These are phyloP conservation scores for Drosophila dunni DNA, from an alignment of 1,140 invertebrate genomes.

Conservation along the genomic window DNA sequence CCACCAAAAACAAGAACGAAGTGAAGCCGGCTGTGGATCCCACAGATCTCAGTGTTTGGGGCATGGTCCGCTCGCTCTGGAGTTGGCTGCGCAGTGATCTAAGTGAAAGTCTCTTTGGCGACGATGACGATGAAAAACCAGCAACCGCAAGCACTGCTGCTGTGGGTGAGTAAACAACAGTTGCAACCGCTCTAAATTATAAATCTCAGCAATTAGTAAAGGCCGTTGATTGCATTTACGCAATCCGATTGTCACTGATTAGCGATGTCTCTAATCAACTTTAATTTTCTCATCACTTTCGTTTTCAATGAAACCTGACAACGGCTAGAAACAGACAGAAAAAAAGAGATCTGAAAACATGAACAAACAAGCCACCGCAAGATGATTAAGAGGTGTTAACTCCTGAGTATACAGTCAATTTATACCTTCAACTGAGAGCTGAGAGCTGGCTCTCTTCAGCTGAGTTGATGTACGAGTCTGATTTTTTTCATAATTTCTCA, in stretches of 20 bases:
- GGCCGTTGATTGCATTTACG: slow-evolving; percentile 44
- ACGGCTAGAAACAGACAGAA: slow-evolving; percentile 3
- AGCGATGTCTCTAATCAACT: slow-evolving; percentile 60
- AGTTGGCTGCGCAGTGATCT: slow-evolving; percentile 76
- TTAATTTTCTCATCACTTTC: slow-evolving; percentile 67
- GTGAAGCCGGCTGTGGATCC: slow-evolving; percentile 56
- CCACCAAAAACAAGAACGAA: slow-evolving; percentile 61
- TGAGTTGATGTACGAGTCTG: slow-evolving; percentile 31
- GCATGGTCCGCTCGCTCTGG: slow-evolving; percentile 75
- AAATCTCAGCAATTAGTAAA: slow-evolving; percentile 53
- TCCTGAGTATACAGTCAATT: slow-evolving; percentile 21
- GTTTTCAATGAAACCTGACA: slow-evolving; percentile 74
- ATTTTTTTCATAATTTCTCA: slow-evolving; percentile 24
- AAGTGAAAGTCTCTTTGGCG: slow-evolving; percentile 79
- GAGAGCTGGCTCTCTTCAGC: slow-evolving; percentile 11
- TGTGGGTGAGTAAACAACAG: slow-evolving; percentile 59
- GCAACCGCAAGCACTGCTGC: slow-evolving; percentile 43
- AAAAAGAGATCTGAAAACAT: slow-evolving; percentile 14
- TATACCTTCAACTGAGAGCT: neutral
- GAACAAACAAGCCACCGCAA: slow-evolving; percentile 32
- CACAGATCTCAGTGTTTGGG: slow-evolving; percentile 78
- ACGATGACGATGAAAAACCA: slow-evolving; percentile 70
- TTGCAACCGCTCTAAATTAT: slow-evolving; percentile 29
- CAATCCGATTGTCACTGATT: slow-evolving; percentile 61
- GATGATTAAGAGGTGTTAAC: slow-evolving; percentile 68